Base-by-base conservation (phyloP, 2,888 invertebrate genomes). In the Meganola albula region DNA sequence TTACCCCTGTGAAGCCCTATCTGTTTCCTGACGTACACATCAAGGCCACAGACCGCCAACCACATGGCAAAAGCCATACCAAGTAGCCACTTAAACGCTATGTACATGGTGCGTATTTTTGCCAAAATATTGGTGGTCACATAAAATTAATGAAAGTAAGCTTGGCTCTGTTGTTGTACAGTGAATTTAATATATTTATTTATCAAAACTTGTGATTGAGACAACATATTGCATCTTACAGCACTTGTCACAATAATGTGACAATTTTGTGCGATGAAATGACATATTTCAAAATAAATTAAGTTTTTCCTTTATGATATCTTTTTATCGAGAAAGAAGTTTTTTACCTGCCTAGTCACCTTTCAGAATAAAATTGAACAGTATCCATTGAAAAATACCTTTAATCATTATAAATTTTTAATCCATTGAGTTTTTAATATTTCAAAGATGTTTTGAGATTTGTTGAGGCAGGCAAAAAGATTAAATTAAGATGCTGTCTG, bases 31-130 rank as follows among this genome's bases (percentile, higher is more conserved):
- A 62, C 20, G 38, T 46, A 53, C 7, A 61, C 13, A 38, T 80
- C 72, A 25, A 69, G 31, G 26, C 48, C 38, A 41, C 82, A 82
- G 53, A 75, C 63, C 6, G 59, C 52, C 31, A 74, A 12, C 84
- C 84, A 84, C 82, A 80, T 75, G 12, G 48, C 40, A 4, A 74
- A 33, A 14, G 65, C 50, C 44, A 84, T 50, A 20, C 68, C 58
- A 21, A 72, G 22, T 8, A 85, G 65, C 82, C 82, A 85, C 63
- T 66, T 82, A 31, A 78, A 67, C 26, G 84, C 84, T 55, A 85
- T 77, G 56, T 83, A 84, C 84, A 85, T 82, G 3, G 3, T 20
- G 30, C n/a, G n/a, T n/a, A n/a, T n/a, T n/a, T n/a, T n/a, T n/a
- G n/a, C n/a, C n/a, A n/a, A n/a, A n/a, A n/a, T n/a, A n/a, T n/a